Evolutionary conservation across 2,113 vertebrate species (phyloP).

Genomic region (Eupsittula cactorum): DNA sequence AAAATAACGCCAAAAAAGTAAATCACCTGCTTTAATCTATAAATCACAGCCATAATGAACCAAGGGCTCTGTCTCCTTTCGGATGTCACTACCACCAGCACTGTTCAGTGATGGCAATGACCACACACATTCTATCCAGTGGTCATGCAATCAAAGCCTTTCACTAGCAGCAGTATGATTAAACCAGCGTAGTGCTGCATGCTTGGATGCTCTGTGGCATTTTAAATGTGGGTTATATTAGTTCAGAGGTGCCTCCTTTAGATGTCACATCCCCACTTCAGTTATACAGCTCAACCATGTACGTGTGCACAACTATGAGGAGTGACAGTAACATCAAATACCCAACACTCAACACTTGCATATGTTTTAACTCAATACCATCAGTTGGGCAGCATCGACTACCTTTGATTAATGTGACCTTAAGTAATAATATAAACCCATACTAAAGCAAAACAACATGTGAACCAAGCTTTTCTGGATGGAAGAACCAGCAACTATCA

Average conservation of each 20-base stretch:
- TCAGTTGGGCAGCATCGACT: neutral
- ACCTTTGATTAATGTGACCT: neutral
- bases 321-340: neutral
- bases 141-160: neutral
- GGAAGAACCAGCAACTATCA: neutral
- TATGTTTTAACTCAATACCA: neutral
- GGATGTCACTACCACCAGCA: neutral
- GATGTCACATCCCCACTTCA: neutral
- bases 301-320: accelerated
- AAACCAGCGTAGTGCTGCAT: neutral
- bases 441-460: neutral
- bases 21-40: neutral
- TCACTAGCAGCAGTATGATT: neutral
- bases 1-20: neutral
- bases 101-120: neutral
- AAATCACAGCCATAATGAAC: neutral
- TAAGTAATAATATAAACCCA: neutral
- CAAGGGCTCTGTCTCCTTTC: neutral
- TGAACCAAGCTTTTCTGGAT: neutral
- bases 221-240: neutral
- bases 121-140: neutral
- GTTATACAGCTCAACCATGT: accelerated
- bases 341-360: neutral
- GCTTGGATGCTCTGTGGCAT: neutral
- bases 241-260: neutral